Conservation (phyloP, 2,888 invertebrate genomes). For the Calameuta pallipes region DNA sequence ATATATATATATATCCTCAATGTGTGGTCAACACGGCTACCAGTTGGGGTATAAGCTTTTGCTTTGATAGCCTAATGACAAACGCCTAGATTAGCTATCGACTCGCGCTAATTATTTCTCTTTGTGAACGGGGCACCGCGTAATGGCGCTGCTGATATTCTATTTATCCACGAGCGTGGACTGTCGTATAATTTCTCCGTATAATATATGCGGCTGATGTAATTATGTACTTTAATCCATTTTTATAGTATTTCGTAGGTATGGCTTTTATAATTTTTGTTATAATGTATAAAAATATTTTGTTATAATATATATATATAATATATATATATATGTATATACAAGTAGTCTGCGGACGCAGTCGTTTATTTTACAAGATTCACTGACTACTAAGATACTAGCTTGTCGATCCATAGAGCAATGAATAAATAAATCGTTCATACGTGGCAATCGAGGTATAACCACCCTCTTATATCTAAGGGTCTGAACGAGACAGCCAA, state of each 20-base stretch:
- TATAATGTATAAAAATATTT: not conserved
- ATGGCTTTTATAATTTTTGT: not conserved
- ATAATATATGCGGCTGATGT: not conserved
- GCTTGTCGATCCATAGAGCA: not conserved
- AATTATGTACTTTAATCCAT: not conserved
- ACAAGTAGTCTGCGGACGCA: not conserved
- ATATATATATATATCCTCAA: not conserved
- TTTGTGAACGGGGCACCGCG: slow-evolving; percentile 55
- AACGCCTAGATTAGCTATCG: slow-evolving; percentile 62
- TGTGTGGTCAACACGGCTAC: not conserved
- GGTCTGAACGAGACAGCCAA: not conserved
- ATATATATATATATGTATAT: too few relatives aligned
- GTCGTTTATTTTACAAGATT: not conserved
- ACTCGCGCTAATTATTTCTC: slow-evolving; percentile 61
- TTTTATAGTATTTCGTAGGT: not conserved
- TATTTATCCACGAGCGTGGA: slow-evolving; percentile 32
- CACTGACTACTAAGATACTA: not conserved
- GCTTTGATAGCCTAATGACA: slow-evolving; percentile 65
- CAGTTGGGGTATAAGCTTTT: slow-evolving; percentile 33
- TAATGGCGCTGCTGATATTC: slow-evolving; percentile 41
- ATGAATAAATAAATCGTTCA: not conserved
- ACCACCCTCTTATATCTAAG: not conserved
- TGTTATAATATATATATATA: too few relatives aligned
- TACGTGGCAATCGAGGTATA: not conserved
- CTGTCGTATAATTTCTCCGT: not conserved